phyloP scores from a whole-genome alignment of 2,797 vertebrate genomes.

The Garrulus glandarius region DNA sequence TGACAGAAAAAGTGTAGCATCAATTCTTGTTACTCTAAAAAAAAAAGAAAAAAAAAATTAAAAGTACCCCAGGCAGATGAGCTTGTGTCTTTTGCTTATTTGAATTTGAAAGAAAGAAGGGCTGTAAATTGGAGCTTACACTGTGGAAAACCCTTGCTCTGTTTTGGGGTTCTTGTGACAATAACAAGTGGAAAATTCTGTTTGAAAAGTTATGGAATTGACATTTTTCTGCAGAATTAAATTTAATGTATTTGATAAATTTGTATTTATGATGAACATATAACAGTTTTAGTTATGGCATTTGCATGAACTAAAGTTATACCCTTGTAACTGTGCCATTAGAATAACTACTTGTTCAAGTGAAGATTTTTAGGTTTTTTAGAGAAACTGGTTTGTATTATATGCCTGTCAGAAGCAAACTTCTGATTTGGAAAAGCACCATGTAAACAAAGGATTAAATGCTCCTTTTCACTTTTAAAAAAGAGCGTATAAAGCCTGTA shows the following conservation, averaged over 20 bases:
- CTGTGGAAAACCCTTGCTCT: background rate
- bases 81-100: background rate
- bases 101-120: background rate
- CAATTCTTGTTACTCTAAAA: background rate
- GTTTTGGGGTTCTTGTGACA: background rate
- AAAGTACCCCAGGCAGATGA: background rate
- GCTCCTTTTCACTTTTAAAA: background rate
- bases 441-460: background rate
- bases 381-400: background rate
- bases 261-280: background rate
- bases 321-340: background rate
- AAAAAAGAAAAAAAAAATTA: background rate
- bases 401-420: background rate
- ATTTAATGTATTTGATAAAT: background rate
- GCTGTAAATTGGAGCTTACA: background rate
- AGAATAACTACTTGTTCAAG: background rate
- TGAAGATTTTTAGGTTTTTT: background rate
- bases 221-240: background rate
- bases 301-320: background rate
- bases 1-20: background rate
- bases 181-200: background rate
- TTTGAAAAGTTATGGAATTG: background rate
- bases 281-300: background rate
- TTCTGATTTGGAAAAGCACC: background rate
- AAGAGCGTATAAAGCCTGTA: background rate